These are phyloP conservation scores for Herminia tarsipennalis DNA, from an alignment of 2,888 invertebrate species.

Conservation along the genomic window DNA sequence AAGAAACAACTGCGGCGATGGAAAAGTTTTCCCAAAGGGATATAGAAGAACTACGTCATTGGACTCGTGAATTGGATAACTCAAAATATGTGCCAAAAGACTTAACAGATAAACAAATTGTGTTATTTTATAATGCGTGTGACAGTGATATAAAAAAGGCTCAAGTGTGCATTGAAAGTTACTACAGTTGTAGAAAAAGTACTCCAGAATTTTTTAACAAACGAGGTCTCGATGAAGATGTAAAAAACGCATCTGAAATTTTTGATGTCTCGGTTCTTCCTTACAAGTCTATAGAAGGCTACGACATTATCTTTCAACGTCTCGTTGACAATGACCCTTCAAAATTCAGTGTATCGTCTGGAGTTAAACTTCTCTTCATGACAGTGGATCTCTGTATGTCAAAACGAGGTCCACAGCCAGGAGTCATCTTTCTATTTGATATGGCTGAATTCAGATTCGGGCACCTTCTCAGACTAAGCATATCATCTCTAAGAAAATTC, in stretches of 20 bases:
- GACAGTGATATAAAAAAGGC: conserved; percentile 86
- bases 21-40: conserved; percentile 79
- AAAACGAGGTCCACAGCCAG: conserved; percentile 75
- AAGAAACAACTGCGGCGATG: conserved; percentile 71
- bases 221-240: conserved; percentile 81
- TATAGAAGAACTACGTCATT: conserved; percentile 72
- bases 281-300: conserved; percentile 4
- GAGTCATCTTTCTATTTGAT: conserved; percentile 84
- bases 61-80: conserved; percentile 77
- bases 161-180: conserved; percentile 86
- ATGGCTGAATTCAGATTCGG: conserved; percentile 81
- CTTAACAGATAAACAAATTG: conserved; percentile 86
- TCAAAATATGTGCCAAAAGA: conserved; percentile 80
- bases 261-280: conserved; percentile 35
- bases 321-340: not conserved
- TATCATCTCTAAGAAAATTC: conserved; percentile 73
- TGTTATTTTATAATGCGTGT: conserved; percentile 88
- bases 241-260: conserved; percentile 72
- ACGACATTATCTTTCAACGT: conserved; percentile 5
- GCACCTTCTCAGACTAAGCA: conserved; percentile 73
- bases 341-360: conserved; percentile 2
- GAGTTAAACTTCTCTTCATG: conserved; percentile 8
- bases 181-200: conserved; percentile 85
- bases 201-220: conserved; percentile 88
- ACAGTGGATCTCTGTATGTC: conserved; percentile 53